A percentile compares a stretch with the other conserved stretches of the same genome.
phyloP scores from a whole-genome alignment of 2,888 invertebrate genomes.

The Caenorhabditis macrosperma region DNA sequence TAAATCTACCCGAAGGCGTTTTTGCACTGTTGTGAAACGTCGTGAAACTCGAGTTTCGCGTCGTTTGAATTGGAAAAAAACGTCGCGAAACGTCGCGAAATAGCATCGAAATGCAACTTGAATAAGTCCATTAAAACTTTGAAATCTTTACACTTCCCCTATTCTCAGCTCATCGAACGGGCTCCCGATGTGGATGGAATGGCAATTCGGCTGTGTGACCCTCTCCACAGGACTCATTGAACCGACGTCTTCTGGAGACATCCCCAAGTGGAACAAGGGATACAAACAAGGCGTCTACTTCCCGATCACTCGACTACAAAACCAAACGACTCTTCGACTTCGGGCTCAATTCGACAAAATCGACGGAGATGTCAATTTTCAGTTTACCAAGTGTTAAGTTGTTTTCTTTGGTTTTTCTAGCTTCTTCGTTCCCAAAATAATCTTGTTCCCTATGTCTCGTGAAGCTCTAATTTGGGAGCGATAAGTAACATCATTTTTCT shows the following conservation, averaged over 20 bases:
- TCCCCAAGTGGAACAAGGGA: slow-evolving; percentile 67
- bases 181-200: slow-evolving; percentile 74
- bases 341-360: slow-evolving; percentile 33
- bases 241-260: slow-evolving; percentile 24
- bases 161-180: slow-evolving; percentile 70
- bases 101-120: too few species aligned
- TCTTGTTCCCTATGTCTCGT: too few species aligned
- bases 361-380: slow-evolving; percentile 56
- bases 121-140: too few species aligned
- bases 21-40: too few species aligned
- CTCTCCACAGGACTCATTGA: slow-evolving; percentile 61
- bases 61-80: too few species aligned
- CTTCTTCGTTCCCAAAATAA: too few species aligned
- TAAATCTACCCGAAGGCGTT: too few species aligned
- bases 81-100: too few species aligned
- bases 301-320: slow-evolving; percentile 42
- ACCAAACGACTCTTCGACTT: slow-evolving; percentile 26
- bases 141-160: neutral
- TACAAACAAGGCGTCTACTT: slow-evolving; percentile 74
- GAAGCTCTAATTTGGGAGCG: too few species aligned
- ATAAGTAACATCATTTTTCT: too few species aligned
- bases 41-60: too few species aligned
- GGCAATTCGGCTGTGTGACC: slow-evolving; percentile 58
- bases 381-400: slow-evolving; percentile 49
- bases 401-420: neutral